Evolutionary conservation across 2,113 vertebrate genomes (phyloP).

Genomic region (Chrysemys picta): DNA sequence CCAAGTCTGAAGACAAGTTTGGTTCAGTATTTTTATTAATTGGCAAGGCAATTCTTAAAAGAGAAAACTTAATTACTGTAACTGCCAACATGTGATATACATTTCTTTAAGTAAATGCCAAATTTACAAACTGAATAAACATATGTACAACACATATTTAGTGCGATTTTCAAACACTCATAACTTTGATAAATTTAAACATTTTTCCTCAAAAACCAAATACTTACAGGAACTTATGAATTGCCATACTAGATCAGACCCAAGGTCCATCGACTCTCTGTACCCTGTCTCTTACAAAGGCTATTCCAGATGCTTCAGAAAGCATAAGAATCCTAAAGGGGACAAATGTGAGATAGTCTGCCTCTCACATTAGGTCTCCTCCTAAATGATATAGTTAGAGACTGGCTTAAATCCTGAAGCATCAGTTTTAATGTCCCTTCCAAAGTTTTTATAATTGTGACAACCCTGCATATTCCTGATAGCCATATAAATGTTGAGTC

Average conservation of each 20-base stretch:
- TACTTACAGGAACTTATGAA: background rate
- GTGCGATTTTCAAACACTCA: background rate
- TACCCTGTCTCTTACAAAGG: background rate
- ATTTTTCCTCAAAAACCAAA: background rate
- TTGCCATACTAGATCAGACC: background rate
- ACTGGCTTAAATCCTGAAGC: background rate
- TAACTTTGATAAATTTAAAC: background rate
- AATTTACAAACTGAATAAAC: background rate
- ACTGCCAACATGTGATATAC: background rate
- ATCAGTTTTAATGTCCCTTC: background rate
- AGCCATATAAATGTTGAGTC: background rate
- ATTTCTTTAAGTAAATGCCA: background rate
- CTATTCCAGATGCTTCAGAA: background rate
- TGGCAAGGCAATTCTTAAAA: background rate
- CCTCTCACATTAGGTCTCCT: background rate
- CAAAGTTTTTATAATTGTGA: background rate
- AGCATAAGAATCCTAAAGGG: accelerated
- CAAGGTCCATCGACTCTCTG: accelerated
- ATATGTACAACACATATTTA: background rate
- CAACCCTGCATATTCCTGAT: background rate
- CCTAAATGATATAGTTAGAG: background rate
- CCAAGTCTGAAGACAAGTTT: background rate
- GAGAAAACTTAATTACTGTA: background rate
- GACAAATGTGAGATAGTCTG: background rate
- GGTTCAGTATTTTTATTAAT: background rate